Evolutionary conservation across 2,888 invertebrate genomes (phyloP), one percentile per base, ranked within the genome.

Genomic region (Punctoribates punctum): DNA sequence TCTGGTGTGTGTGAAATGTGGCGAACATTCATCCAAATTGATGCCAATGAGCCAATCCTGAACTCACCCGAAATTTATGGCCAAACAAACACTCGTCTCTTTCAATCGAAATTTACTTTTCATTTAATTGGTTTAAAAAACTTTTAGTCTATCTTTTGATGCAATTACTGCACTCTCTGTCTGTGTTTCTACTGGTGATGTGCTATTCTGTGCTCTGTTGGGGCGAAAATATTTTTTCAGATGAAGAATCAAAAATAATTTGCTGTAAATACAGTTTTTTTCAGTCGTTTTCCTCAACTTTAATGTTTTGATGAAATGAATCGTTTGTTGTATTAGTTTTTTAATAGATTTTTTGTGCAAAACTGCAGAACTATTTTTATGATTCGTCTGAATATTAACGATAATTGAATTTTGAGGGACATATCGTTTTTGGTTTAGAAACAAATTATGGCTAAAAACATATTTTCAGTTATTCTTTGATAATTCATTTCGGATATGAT

Each of bases 41-140:
- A 42, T 11, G 65, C n/a, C 34, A 34, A 65, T 65, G n/a, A 34
- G 65, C 65, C 65, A 65, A 42, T 42, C 11, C 42, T 42, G 42
- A 42, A 42, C 34, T 65, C 34, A 65, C 25, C 65, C 65, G 65
- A 27, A 65, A 65, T 65, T 65, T 65, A 65, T 65, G 65, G 51
- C 51, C 51, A 25, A 23, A 11, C 25, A 13, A 20, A 57, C 57
- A 57, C 23, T 13, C 20, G 23, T 57, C n/a, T 57, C 23, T 25
- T 57, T 57, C 25, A 25, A 57, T 57, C 57, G 8, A 57, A 57
- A 23, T 57, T 25, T 11, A 13, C 1, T 25, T 57, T 8, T 57
- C 5, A 57, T 25, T 51, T 57, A 11, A 57, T 23, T 57, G 6
- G 23, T 57, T 57, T 25, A 57, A 11, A 25, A 11, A 57, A 57